Conservation (phyloP, 2,888 invertebrate genomes). For the Metacarcinus magister region DNA sequence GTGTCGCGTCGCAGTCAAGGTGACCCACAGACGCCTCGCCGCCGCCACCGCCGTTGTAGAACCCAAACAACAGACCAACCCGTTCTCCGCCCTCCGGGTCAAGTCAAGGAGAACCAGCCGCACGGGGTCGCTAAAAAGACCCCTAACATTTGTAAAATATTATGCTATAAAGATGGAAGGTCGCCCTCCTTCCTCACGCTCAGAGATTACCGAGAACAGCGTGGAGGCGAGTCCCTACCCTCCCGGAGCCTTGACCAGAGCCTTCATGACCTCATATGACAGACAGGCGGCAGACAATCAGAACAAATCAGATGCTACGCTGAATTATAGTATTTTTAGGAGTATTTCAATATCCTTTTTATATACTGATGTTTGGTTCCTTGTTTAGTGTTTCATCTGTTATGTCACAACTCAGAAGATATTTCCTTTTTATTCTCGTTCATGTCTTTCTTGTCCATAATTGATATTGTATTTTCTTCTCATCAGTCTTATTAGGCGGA, state of each 20-base stretch:
- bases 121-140: neutral
- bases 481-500: neutral
- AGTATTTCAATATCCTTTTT: too few relatives aligned
- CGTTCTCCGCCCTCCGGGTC: neutral
- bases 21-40: slow-evolving; percentile 18
- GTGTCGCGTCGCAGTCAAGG: neutral
- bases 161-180: neutral
- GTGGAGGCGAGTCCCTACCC: neutral
- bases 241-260: too few relatives aligned
- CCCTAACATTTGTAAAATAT: slow-evolving; percentile 26
- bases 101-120: slow-evolving; percentile 27
- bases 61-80: slow-evolving; percentile 11
- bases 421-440: too few relatives aligned
- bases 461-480: too few relatives aligned
- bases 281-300: too few relatives aligned
- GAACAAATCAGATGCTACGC: too few relatives aligned
- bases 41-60: slow-evolving; percentile 17
- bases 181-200: neutral
- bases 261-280: too few relatives aligned
- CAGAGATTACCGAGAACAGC: neutral
- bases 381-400: too few relatives aligned
- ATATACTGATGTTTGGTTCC: too few relatives aligned
- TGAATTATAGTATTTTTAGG: too few relatives aligned
- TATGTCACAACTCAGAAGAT: too few relatives aligned
- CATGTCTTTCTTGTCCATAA: too few relatives aligned